Evolutionary conservation across 2,113 vertebrate genomes (phyloP).

Genomic region (Gambusia holbrooki): DNA sequence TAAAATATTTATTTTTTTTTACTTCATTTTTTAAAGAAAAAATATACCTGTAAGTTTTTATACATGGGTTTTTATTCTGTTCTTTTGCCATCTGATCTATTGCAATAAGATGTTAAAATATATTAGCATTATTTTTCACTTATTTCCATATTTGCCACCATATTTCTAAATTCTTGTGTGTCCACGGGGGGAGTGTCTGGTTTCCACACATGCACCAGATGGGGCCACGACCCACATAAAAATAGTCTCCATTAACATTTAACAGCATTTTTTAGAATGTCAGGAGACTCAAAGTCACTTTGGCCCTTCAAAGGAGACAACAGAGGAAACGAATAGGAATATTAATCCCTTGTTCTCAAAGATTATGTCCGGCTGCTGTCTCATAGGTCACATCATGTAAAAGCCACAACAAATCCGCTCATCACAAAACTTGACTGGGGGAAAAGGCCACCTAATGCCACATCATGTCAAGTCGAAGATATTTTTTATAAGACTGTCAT

Average conservation of each 20-base stretch:
- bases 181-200: conserved; percentile 6
- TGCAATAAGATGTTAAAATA: not conserved
- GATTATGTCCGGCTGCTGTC: conserved; percentile 61
- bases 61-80: not conserved
- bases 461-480: conserved; percentile 30
- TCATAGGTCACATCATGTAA: conserved; percentile 63
- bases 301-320: conserved; percentile 56
- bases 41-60: not conserved
- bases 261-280: conserved; percentile 76
- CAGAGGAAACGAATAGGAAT: conserved; percentile 68
- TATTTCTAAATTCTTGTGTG: conserved; percentile 14
- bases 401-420: conserved; percentile 67
- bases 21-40: not conserved
- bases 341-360: conserved; percentile 70
- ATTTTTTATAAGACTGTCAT: conserved; percentile 49
- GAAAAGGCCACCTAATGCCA: conserved; percentile 49
- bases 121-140: not conserved
- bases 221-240: conserved; percentile 68
- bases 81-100: not conserved
- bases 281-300: conserved; percentile 67
- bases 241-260: conserved; percentile 81
- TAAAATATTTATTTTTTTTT: accelerated
- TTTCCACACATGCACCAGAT: conserved; percentile 29
- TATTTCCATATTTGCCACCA: not conserved
- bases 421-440: conserved; percentile 54